Evolutionary conservation across 2,888 invertebrate genomes (phyloP), one percentile per base, ranked within the genome.

Genomic region (Peribatodes rhomboidaria): DNA sequence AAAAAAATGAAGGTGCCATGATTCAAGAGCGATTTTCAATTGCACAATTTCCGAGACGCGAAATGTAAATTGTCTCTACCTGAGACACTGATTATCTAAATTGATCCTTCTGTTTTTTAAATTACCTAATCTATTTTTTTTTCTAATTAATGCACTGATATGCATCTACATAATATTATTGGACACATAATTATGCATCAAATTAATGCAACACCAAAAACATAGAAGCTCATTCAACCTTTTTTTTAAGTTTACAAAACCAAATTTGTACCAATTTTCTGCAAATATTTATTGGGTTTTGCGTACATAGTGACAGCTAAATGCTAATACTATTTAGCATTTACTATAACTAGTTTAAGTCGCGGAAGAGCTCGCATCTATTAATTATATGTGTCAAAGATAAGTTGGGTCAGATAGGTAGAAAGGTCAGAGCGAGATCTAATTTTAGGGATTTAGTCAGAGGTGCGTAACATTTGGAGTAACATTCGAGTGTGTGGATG

Each of bases 311-410:
- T 54, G 53, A 60, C 60, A 54, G 6, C 10, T 39, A 3, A 49
- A 39, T 37, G 44, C 8, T 14, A 11, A 42, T 59, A 7, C 16
- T 10, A 50, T 59, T 53, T 47, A 61, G 47, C n/a, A 75, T 81
- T 75, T 47, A 22, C 70, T 59, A 54, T 73, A 85, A 85, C 87
- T 80, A 70, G 86, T 86, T 83, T 68, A 58, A 68, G 81, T 78
- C 77, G 73, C 87, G 88, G 88, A 88, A 88, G 88, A 85, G 76
- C 70, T 74, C n/a, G 75, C 66, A 60, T 72, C 84, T 83, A 88
- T 89, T 88, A 87, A 87, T 89, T 86, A 85, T 81, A 71, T 58
- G 37, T 62, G 73, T 70, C 81, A 80, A 71, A 83, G 84, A 87
- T 75, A 80, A 83, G 71, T 75, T 71, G 69, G 71, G 70, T 77